A percentile compares a stretch with the other conserved stretches of the same genome.
phyloP scores from a whole-genome alignment of 2,888 invertebrate species.

The Pollenia angustigena region DNA sequence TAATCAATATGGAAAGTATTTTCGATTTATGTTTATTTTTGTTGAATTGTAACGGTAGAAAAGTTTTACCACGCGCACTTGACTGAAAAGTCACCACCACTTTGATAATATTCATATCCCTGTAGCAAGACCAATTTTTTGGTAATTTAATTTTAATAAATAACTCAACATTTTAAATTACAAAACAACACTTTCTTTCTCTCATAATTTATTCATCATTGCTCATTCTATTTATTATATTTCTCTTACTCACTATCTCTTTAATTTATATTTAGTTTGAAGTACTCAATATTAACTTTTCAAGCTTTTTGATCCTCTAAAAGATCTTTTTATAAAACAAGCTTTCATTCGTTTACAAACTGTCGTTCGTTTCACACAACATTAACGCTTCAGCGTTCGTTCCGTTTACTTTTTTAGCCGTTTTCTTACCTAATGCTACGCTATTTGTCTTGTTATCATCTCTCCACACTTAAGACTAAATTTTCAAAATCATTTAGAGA shows the following conservation, averaged over 20 bases:
- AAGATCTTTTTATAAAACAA: conserved; percentile 55
- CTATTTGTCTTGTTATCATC: conserved; percentile 68
- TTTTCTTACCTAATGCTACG: conserved; percentile 43
- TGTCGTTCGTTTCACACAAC: conserved; percentile 49
- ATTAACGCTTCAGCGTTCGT: conserved; percentile 50
- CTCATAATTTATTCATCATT: background rate
- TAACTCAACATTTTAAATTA: conserved; percentile 19
- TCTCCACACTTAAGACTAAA: conserved; percentile 67
- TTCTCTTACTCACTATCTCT: conserved; percentile 17
- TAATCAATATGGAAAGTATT: background rate
- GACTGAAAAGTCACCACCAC: conserved; percentile 45
- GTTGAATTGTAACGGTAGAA: conserved; percentile 35
- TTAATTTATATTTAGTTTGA: conserved; percentile 1
- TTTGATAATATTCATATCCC: conserved; percentile 40
- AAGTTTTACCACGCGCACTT: conserved; percentile 11
- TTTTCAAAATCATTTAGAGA: conserved; percentile 58
- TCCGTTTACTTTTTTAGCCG: conserved; percentile 40
- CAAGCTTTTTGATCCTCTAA: conserved; percentile 13
- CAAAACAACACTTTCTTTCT: conserved; percentile 44
- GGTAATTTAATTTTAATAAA: background rate
- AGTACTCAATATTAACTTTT: background rate
- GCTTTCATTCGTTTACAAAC: conserved; percentile 65
- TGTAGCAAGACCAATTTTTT: background rate
- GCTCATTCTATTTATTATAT: background rate
- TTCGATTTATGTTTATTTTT: conserved; percentile 1